Conservation (phyloP, 2,888 invertebrate genomes). For the Pyrochroa serraticornis region DNA sequence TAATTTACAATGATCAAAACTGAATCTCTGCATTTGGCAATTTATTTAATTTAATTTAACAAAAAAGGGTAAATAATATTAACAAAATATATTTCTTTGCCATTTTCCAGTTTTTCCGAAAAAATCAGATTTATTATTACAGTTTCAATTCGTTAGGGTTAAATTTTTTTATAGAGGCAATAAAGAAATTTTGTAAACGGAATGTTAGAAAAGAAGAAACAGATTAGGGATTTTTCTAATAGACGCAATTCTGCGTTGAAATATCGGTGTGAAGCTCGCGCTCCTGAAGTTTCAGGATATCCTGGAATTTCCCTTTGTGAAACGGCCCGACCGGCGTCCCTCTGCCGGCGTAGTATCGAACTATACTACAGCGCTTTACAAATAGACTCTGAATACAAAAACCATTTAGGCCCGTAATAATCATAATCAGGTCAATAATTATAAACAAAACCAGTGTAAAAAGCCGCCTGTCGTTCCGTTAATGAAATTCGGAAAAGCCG, state of each 20-base stretch:
- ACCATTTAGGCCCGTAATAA: slow-evolving; percentile 35
- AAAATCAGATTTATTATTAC: too few relatives aligned
- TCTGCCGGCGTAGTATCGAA: slow-evolving; percentile 47
- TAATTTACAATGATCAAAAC: slow-evolving; percentile 41
- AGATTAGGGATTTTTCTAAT: too few relatives aligned
- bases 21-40: neutral
- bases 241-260: too few relatives aligned
- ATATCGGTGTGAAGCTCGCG: neutral
- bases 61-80: too few relatives aligned
- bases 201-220: too few relatives aligned
- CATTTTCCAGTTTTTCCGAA: too few relatives aligned
- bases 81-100: neutral
- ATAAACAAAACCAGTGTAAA: slow-evolving; percentile 25
- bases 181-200: too few relatives aligned
- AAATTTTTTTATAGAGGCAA: too few relatives aligned
- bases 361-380: slow-evolving; percentile 46
- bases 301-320: slow-evolving; percentile 43
- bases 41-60: too few relatives aligned
- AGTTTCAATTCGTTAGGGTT: too few relatives aligned
- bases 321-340: slow-evolving; percentile 41
- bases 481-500: slow-evolving; percentile 11
- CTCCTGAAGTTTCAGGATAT: slow-evolving; percentile 9
- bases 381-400: slow-evolving; percentile 46
- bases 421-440: slow-evolving; percentile 34
- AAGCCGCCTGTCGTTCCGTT: slow-evolving; percentile 15